phyloP scores from a whole-genome alignment of 1,140 invertebrate genomes.

The Coboldia fuscipes region DNA sequence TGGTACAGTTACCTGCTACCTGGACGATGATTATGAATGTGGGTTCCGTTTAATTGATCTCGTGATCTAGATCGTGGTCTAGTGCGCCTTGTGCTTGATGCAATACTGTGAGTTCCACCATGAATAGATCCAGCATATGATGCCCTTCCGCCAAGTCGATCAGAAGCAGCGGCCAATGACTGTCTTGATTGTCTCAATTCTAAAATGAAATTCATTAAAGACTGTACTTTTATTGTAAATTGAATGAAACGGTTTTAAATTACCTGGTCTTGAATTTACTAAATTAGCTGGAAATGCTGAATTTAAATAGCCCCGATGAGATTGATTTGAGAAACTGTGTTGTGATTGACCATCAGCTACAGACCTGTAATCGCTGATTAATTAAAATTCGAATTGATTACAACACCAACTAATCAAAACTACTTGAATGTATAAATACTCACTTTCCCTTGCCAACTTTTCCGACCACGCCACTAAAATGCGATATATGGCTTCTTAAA shows the following conservation, averaged over 20 bases:
- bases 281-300: conserved; percentile 49
- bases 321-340: conserved; percentile 64
- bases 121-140: conserved; percentile 37
- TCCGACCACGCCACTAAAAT: conserved; percentile 28
- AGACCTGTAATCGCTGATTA: conserved; percentile 20
- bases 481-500: conserved; percentile 39
- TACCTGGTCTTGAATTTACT: conserved; percentile 55
- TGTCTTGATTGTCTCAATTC: conserved; percentile 63
- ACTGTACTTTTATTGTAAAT: neutral
- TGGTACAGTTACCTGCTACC: conserved; percentile 22
- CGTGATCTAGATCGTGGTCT: conserved; percentile 38
- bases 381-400: neutral
- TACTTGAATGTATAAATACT: conserved; percentile 4
- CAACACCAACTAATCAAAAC: neutral
- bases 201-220: conserved; percentile 19
- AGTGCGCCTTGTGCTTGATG: conserved; percentile 40
- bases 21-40: conserved; percentile 27
- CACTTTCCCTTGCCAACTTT: conserved; percentile 26
- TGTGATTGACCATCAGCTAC: conserved; percentile 68
- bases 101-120: conserved; percentile 23
- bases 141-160: conserved; percentile 49
- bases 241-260: neutral
- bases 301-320: conserved; percentile 43
- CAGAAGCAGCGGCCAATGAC: conserved; percentile 53
- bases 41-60: conserved; percentile 23